A percentile compares a stretch with the other conserved stretches of the same genome.
Conservation (phyloP, 2,888 invertebrate species). For the Tenthredo mesomela region DNA sequence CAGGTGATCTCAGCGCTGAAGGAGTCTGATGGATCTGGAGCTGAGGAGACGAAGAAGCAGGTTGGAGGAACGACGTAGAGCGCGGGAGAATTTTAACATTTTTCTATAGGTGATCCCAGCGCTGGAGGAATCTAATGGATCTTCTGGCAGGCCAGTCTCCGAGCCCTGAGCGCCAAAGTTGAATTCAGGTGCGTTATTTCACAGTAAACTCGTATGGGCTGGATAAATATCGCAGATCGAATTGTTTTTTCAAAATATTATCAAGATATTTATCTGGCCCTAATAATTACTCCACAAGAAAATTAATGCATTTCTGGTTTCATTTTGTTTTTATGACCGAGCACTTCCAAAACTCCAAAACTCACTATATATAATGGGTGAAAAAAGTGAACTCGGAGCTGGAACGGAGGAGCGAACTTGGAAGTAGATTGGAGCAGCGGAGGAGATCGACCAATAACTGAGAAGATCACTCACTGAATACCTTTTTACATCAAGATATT, state of each 20-base stretch:
- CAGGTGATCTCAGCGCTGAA: too few species aligned
- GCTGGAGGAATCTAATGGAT: not conserved
- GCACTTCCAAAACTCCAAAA: too few species aligned
- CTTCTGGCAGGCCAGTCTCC: not conserved
- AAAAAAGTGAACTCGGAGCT: too few species aligned
- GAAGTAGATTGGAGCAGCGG: too few species aligned
- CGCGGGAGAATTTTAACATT: not conserved
- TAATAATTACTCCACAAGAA: constrained; percentile 19
- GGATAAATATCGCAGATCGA: not conserved
- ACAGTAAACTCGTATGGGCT: not conserved
- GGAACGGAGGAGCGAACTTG: too few species aligned
- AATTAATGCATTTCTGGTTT: not conserved
- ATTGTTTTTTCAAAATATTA: not conserved
- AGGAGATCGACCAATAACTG: too few species aligned
- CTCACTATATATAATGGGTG: too few species aligned
- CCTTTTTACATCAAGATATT: too few species aligned
- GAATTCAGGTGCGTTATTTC: constrained; percentile 6
- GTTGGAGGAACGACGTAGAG: not conserved
- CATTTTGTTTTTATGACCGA: too few species aligned
- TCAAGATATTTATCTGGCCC: constrained; percentile 8
- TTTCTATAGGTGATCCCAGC: not conserved
- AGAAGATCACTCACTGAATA: too few species aligned
- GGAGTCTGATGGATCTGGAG: too few species aligned
- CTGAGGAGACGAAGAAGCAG: not conserved
- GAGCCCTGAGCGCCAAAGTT: not conserved